Base-by-base conservation (phyloP, 2,888 invertebrate genomes). In the Drosophila mercatorum region DNA sequence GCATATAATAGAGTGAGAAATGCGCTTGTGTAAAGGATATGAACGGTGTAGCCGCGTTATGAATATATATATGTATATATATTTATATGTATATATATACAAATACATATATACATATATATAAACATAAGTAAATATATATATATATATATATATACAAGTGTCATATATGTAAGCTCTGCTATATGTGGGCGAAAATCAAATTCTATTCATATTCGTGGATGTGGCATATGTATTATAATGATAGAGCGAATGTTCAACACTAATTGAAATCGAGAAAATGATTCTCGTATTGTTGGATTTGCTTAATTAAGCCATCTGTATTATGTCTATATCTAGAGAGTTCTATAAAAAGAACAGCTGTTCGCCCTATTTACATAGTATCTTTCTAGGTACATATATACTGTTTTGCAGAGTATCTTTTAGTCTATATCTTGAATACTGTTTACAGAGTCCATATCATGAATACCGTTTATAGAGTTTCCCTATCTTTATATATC, bases 41-140 rank as follows among this genome's bases (percentile, higher is more conserved):
- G 83, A 80, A 74, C 81, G 75, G 77, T 75, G 74, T 90, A 79
- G 85, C 77, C 78, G 82, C 89, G 75, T 89, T 89, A 89, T 90
- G 89, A 89, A 87, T 82, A 90, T 78, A 85, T 68, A 59, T 56
- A 67, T 44, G 57, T 47, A 47, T 52, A 46, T 26, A 47, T 38
- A 47, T 14, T 52, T 53, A 69, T 43, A 59, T 63, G 72, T 51
- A 46, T 68, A 2, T 2, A 11, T 11, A 44, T 10, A 2, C 12
- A 38, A 47, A 38, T 22, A 5, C 14, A 10, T 22, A 2, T 22
- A 5, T 38, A 36, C 4, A 65, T 69, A 68, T 76, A 72, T 78
- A 56, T 66, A 61, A 56, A 53, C 34, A 49, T 14, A 26, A 17
- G 34, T 14, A 51, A 52, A 55, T 49, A 52, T 41, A 36, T 55